Evolutionary conservation across 2,888 invertebrate genomes (phyloP), one percentile per base, ranked within the genome.

Genomic region (Chydorus sphaericus): DNA sequence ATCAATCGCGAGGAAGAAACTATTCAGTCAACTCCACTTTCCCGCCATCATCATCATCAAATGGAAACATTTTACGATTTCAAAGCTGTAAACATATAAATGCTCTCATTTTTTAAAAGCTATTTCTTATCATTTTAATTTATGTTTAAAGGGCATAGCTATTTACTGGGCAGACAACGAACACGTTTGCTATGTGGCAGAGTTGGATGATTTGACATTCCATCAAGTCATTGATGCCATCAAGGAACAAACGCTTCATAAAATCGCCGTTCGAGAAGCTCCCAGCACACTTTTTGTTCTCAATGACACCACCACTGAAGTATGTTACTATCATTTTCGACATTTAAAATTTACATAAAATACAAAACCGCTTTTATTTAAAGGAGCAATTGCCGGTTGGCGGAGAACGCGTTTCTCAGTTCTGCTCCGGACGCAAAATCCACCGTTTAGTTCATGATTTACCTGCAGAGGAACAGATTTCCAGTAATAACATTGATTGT

Each of bases 51-150:
- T 38, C 30, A 39, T 18, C 26, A 28, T 28, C 23, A 33, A 18
- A 10, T 55, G 16, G 37, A 31, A 16, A 55, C 55, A 16, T 30
- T 55, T 18, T 49, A 55, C 36, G 55, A 55, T 23, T 55, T 55
- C 33, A 49, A 49, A 36, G 10, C 37, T 8, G 55, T 55, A 48
- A 49, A 20, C 8, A 3, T 29, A 20, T 2, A 26, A 5, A 8
- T 26, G 14, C 16, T 2, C 16, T 16, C 23, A 11, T 23, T 44
- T 4, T 44, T 44, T 16, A 26, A 23, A 4, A 44, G 23, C 18
- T n/a, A 23, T 31, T 44, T 29, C 16, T 14, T 1, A 2, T 23
- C 5, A 2, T 18, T 11, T 54, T 1, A 31, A 7, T 28, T 8
- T 16, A 11, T 23, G 26, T 29, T 14, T n/a, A 20, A 16, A 55